Conservation (phyloP, 2,888 invertebrate species). For the Lamproptera curius region DNA sequence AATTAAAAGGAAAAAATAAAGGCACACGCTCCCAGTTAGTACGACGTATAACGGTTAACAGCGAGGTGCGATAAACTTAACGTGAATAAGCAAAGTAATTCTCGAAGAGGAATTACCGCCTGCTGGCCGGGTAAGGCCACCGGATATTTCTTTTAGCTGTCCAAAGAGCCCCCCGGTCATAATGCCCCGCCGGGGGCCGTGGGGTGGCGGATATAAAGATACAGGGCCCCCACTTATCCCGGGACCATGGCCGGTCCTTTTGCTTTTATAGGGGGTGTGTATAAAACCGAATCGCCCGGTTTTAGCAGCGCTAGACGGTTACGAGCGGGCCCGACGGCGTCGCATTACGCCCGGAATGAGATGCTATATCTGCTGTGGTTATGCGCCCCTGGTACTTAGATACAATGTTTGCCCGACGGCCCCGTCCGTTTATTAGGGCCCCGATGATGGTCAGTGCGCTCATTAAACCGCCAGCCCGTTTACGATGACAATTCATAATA, state of each 20-base stretch:
- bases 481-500: conserved; percentile 35
- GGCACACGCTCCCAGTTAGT: conserved; percentile 22
- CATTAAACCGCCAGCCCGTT: conserved; percentile 48
- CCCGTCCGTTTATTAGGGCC: conserved; percentile 53
- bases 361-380: conserved; percentile 64
- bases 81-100: conserved; percentile 70
- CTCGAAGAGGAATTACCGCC: conserved; percentile 70
- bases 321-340: conserved; percentile 67
- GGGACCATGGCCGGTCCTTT: conserved; percentile 74
- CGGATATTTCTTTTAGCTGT: conserved; percentile 79
- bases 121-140: conserved; percentile 63
- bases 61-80: conserved; percentile 63
- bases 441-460: conserved; percentile 39
- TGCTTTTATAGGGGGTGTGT: conserved; percentile 78
- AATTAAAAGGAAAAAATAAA: conserved; percentile 32
- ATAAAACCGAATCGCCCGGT: conserved; percentile 77
- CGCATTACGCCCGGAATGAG: conserved; percentile 46
- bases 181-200: conserved; percentile 67
- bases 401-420: conserved; percentile 59
- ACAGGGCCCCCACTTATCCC: conserved; percentile 75
- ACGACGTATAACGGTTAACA: conserved; percentile 40
- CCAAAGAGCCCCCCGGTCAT: conserved; percentile 76
- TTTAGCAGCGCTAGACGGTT: conserved; percentile 75
- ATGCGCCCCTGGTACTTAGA: conserved; percentile 62
- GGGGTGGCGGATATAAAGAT: conserved; percentile 76